Evolutionary conservation across 2,888 invertebrate species (phyloP).

Genomic region (Cheilosia soror): DNA sequence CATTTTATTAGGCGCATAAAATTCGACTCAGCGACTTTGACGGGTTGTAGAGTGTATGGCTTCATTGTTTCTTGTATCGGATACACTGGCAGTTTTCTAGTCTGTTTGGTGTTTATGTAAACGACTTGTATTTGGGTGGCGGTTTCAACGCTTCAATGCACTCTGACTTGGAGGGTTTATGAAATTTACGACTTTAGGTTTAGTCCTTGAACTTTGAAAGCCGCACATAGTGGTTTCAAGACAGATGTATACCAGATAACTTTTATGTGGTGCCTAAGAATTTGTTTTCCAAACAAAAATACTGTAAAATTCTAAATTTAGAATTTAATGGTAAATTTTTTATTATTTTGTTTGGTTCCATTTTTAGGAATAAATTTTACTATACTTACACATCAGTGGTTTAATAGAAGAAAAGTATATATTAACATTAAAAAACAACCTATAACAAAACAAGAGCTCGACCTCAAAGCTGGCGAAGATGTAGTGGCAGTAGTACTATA

Average conservation of each 20-base stretch:
- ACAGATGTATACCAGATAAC: conserved; percentile 9
- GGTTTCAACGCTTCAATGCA: conserved; percentile 28
- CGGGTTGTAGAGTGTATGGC: conserved; percentile 10
- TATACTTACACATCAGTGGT: no score
- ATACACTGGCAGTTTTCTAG: conserved; percentile 29
- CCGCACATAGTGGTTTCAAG: not conserved
- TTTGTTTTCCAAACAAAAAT: not conserved
- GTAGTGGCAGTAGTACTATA: no score
- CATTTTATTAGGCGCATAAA: conserved; percentile 72
- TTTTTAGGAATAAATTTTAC: not conserved
- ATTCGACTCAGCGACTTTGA: conserved; percentile 39
- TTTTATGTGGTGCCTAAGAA: conserved; percentile 1
- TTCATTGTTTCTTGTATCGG: conserved; percentile 34
- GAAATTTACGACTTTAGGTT: not conserved
- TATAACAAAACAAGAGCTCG: no score
- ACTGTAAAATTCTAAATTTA: not conserved
- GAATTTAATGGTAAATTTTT: not conserved
- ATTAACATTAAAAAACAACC: no score
- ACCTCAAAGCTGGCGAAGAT: no score
- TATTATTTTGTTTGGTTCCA: not conserved
- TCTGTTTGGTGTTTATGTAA: conserved; percentile 32
- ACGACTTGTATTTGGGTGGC: conserved; percentile 33
- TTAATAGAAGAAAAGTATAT: no score
- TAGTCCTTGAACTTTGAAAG: conserved; percentile 36
- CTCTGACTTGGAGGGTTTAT: not conserved